phyloP scores from a whole-genome alignment of 1,140 invertebrate genomes.

The Scaptomyza montana region DNA sequence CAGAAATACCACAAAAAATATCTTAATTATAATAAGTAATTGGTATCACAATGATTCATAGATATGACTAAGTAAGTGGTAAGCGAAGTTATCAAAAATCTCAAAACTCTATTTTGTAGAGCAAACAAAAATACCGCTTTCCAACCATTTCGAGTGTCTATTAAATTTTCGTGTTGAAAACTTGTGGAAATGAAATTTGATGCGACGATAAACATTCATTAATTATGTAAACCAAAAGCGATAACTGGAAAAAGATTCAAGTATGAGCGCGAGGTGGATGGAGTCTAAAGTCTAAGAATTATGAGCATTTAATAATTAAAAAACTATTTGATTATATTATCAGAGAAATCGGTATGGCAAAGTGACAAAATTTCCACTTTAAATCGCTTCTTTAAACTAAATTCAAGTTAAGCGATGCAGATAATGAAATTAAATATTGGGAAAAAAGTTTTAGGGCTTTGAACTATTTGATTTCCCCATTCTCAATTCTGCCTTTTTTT shows the following conservation, averaged over 20 bases:
- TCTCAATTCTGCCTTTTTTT: constrained; percentile 14
- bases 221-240: constrained; percentile 68
- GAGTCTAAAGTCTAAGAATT: neutral
- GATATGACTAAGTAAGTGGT: constrained; percentile 37
- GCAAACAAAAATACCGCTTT: constrained; percentile 26
- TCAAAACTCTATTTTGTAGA: constrained; percentile 39
- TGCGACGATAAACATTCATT: constrained; percentile 69
- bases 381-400: constrained; percentile 27
- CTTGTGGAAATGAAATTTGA: constrained; percentile 44
- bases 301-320: constrained; percentile 1
- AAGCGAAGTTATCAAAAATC: constrained; percentile 24
- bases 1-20: too few species aligned
- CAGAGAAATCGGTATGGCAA: constrained; percentile 6
- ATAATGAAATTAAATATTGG: constrained; percentile 11
- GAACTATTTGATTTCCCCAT: neutral
- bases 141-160: constrained; percentile 4
- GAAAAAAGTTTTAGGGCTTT: neutral
- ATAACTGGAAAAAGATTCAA: too few species aligned
- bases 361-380: constrained; percentile 46
- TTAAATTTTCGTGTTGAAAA: constrained; percentile 21
- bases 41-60: constrained; percentile 1
- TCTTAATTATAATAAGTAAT: constrained; percentile 14
- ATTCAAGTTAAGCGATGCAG: constrained; percentile 9
- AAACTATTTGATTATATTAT: constrained; percentile 30
- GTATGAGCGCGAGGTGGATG: too few species aligned